These are phyloP conservation scores for Emydoidea blandingii DNA, from an alignment of 2,797 vertebrate genomes.

Conservation along the genomic window DNA sequence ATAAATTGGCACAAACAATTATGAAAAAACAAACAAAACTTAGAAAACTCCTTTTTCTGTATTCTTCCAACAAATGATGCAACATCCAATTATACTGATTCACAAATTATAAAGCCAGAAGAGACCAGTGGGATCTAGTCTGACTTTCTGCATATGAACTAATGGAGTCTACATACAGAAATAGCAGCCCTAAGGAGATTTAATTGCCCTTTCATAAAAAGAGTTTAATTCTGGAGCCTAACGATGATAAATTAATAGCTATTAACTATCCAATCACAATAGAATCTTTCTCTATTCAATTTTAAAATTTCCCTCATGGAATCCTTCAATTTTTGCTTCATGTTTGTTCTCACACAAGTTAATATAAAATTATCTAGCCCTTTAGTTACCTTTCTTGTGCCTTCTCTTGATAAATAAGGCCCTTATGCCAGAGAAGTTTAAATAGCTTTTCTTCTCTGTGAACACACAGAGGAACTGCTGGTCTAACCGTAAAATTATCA, in stretches of 20 bases:
- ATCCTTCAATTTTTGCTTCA: background rate
- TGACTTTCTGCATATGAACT: background rate
- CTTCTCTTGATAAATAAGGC: background rate
- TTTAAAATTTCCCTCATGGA: background rate
- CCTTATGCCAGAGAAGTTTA: background rate
- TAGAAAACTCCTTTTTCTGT: background rate
- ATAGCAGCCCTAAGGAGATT: background rate
- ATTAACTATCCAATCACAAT: background rate
- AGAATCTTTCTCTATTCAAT: background rate
- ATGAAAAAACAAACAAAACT: background rate
- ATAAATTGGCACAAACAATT: background rate
- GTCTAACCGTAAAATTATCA: background rate
- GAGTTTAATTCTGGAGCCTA: background rate
- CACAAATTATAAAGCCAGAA: background rate
- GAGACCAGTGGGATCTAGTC: background rate
- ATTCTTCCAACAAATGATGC: background rate
- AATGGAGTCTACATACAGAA: background rate
- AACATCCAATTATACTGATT: background rate
- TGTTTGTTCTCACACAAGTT: background rate
- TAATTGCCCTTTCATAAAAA: background rate
- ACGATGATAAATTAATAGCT: background rate
- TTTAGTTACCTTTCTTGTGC: background rate
- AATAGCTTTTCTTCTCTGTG: background rate
- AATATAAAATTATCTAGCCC: background rate
- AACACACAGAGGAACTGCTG: background rate